phyloP scores from a whole-genome alignment of 2,888 invertebrate species.

The Caenorhabditis sp. region DNA sequence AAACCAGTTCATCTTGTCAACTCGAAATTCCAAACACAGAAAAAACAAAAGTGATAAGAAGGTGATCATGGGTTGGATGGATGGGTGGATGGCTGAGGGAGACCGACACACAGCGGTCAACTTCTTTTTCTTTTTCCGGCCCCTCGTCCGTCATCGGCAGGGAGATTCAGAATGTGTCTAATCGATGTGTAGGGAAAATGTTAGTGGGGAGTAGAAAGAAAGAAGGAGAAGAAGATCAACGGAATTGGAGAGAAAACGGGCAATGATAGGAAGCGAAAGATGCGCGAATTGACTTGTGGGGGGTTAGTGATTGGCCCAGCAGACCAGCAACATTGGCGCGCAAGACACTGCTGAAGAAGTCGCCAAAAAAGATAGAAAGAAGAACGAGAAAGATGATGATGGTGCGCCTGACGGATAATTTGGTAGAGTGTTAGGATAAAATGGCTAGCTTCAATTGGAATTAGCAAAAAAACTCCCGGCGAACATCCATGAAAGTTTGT shows the following conservation, averaged over 20 bases:
- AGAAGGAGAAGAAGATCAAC: slow-evolving; percentile 33
- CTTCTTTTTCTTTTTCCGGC: slow-evolving; percentile 11
- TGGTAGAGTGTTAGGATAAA: neutral
- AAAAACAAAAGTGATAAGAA: slow-evolving; percentile 44
- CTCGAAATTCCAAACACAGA: slow-evolving; percentile 34
- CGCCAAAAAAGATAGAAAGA: slow-evolving; percentile 30
- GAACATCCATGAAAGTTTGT: too few species aligned
- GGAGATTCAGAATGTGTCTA: slow-evolving; percentile 38
- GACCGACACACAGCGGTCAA: slow-evolving; percentile 3
- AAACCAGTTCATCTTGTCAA: slow-evolving; percentile 28
- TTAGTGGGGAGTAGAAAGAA: too few species aligned
- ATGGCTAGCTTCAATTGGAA: too few species aligned
- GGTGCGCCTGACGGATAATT: neutral
- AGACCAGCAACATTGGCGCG: slow-evolving; percentile 14
- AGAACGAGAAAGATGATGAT: slow-evolving; percentile 38
- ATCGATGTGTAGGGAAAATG: slow-evolving; percentile 39
- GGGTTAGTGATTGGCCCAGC: slow-evolving; percentile 29
- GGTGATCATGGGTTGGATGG: slow-evolving; percentile 7
- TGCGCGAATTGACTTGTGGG: slow-evolving; percentile 25
- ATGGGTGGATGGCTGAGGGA: neutral
- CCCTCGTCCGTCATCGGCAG: slow-evolving; percentile 19
- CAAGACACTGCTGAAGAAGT: slow-evolving; percentile 5
- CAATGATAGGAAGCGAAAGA: slow-evolving; percentile 25
- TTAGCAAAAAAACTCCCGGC: too few species aligned
- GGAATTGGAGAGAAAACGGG: slow-evolving; percentile 36